Evolutionary conservation across 2,888 invertebrate species (phyloP), one percentile per base, ranked within the genome.

Genomic region (Abrostola triplasia): DNA sequence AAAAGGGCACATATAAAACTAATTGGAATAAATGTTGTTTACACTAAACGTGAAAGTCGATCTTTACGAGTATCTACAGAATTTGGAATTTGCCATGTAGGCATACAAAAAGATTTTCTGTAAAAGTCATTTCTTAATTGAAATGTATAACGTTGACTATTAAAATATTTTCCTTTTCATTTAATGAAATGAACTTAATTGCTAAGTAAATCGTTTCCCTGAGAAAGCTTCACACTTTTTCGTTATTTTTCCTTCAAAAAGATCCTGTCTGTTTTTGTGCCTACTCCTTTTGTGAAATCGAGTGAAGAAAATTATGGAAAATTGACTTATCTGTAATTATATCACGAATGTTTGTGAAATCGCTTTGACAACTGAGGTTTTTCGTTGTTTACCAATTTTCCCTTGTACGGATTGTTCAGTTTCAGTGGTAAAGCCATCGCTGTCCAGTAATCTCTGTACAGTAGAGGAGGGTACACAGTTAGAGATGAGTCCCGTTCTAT

Each of bases 141-240:
- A 70, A 73, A 71, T 67, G 48, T 61, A 56, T 60, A 47, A 57
- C 56, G 48, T 69, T 69, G 59, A 66, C 58, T 66, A 49, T 58
- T 59, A 55, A 75, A 68, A 69, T 67, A 67, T 69, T 66, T 71
- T 68, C 44, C 55, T 71, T 73, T 73, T 76, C 64, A 70, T 73
- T 73, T 67, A 60, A 40, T 52, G 59, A 61, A 75, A 72, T 61
- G 54, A 77, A 66, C 60, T 68, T 77, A 77, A 72, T 79, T 76
- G 70, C 66, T 65, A 49, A 68, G 60, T 69, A 68, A 73, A 66
- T 65, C 64, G 63, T 63, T 62, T 59, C 56, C 41, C 42, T n/a
- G 12, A 47, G 57, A 48, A 53, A 63, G 50, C 62, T 57, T 65
- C 50, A 64, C 69, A 61, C 56, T 62, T 67, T 68, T 64, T 55